A percentile compares a stretch with the other conserved stretches of the same genome.
Evolutionary conservation across 2,113 vertebrate genomes (phyloP).

Genomic region (Poecile atricapillus): DNA sequence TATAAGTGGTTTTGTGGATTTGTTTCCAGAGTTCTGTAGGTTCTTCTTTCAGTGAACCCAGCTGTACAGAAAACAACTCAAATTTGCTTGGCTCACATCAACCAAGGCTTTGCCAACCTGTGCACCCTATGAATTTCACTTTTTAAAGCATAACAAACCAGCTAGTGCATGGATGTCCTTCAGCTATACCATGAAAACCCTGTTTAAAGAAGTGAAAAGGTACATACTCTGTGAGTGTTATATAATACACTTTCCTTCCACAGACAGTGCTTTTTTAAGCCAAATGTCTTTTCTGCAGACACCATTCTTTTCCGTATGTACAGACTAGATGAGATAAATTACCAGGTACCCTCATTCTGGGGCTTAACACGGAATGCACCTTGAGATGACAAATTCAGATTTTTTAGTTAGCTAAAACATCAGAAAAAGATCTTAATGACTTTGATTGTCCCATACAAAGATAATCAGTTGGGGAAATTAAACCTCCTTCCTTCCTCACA

Average conservation of each 20-base stretch:
- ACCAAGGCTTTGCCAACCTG: background rate
- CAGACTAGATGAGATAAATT: background rate
- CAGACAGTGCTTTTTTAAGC: fast-evolving
- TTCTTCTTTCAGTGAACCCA: slow-evolving; percentile 2
- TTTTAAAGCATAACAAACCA: background rate
- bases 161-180: background rate
- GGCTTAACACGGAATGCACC: background rate
- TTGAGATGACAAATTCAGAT: background rate
- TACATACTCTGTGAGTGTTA: background rate
- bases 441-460: background rate
- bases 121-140: background rate
- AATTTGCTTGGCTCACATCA: background rate
- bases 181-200: background rate
- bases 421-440: background rate
- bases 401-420: background rate
- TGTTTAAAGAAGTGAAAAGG: background rate
- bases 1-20: background rate
- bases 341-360: background rate
- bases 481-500: background rate
- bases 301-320: background rate
- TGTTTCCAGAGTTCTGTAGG: background rate
- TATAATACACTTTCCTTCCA: background rate
- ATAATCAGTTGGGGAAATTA: background rate
- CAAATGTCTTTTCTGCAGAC: background rate
- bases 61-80: background rate